phyloP scores from a whole-genome alignment of 2,113 vertebrate genomes.

The Sisor rabdophorus region DNA sequence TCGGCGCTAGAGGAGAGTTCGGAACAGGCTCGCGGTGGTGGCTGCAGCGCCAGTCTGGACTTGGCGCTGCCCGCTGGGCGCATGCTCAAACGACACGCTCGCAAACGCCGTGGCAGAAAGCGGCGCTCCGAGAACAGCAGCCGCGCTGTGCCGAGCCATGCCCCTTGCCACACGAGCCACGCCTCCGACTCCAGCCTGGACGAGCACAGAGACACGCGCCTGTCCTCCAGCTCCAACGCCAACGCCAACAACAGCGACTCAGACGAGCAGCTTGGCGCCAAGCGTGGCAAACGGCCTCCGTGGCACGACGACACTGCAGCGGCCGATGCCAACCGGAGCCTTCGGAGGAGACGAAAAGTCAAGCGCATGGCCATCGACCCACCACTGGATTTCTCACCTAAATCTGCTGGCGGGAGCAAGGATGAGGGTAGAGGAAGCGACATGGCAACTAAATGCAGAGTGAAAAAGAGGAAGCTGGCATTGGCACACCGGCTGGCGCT shows the following conservation, averaged over 20 bases:
- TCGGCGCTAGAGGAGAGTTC: conserved; percentile 98
- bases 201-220: conserved; percentile 75
- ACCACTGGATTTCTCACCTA: conserved; percentile 75
- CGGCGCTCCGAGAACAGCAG: conserved; percentile 85
- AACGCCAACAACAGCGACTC: conserved; percentile 83
- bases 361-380: conserved; percentile 95
- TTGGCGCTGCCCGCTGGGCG: conserved; percentile 83
- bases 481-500: conserved; percentile 67
- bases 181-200: conserved; percentile 95
- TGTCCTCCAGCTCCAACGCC: conserved; percentile 62
- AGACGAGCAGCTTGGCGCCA: conserved; percentile 87
- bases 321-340: conserved; percentile 77
- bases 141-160: conserved; percentile 85
- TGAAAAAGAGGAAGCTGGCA: conserved; percentile 88
- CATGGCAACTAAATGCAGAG: conserved; percentile 73
- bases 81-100: conserved; percentile 88
- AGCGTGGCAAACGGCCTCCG: conserved; percentile 67
- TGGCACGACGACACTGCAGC: conserved; percentile 71
- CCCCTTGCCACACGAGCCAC: conserved; percentile 85
- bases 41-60: conserved; percentile 86
- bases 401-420: conserved; percentile 68
- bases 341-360: conserved; percentile 87
- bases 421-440: conserved; percentile 53
- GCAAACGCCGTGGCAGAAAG: conserved; percentile 93
- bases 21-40: conserved; percentile 89